Conservation (phyloP, 1,140 invertebrate species). For the Latrodectus geometricus region DNA sequence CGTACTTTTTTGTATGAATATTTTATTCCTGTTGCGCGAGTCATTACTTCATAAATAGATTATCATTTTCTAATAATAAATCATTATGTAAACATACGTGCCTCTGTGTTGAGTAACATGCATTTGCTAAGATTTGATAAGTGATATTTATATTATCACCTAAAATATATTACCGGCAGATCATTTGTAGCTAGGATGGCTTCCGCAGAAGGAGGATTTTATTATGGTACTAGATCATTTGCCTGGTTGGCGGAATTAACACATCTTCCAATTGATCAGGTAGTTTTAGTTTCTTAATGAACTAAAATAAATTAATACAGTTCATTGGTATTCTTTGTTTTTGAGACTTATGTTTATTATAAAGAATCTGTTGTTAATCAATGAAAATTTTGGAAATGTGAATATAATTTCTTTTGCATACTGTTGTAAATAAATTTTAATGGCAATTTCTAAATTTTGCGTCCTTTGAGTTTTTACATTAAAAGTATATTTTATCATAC, state of each 20-base stretch:
- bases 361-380: too few relatives aligned
- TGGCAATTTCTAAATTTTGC: too few relatives aligned
- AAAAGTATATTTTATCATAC: too few relatives aligned
- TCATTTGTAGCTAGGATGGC: background rate
- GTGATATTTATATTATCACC: background rate
- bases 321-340: too few relatives aligned
- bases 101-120: background rate
- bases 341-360: too few relatives aligned
- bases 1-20: background rate
- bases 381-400: too few relatives aligned
- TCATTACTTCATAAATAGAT: background rate
- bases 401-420: too few relatives aligned
- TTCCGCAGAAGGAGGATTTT: conserved; percentile 43
- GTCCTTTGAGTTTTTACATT: too few relatives aligned
- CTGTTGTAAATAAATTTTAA: too few relatives aligned
- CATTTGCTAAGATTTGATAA: background rate
- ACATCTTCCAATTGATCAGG: conserved; percentile 50
- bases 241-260: conserved; percentile 45
- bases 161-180: background rate
- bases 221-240: conserved; percentile 53
- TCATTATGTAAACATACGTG: background rate
- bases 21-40: background rate
- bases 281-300: background rate
- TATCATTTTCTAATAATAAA: background rate
- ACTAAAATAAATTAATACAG: too few relatives aligned